These are phyloP conservation scores for Nemotelus pantherinus DNA, from an alignment of 2,888 invertebrate genomes.

Conservation along the genomic window DNA sequence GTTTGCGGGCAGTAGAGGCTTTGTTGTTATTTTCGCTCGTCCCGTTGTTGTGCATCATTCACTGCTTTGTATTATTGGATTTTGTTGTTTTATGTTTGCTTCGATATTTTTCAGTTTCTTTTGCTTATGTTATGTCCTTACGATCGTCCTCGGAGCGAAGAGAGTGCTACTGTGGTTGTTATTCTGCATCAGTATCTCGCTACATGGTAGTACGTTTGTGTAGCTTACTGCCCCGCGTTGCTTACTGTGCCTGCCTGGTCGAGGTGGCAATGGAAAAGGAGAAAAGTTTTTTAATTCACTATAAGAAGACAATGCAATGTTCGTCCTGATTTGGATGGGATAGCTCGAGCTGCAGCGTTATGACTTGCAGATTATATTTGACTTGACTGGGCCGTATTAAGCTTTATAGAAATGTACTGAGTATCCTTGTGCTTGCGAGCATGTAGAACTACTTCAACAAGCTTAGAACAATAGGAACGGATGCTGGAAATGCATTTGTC, in stretches of 20 bases:
- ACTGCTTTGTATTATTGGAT: slow-evolving; percentile 29
- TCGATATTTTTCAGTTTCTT: slow-evolving; percentile 18
- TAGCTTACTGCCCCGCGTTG: neutral
- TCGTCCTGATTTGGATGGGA: slow-evolving; percentile 40
- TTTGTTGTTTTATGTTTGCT: slow-evolving; percentile 25
- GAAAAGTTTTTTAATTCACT: slow-evolving; percentile 44
- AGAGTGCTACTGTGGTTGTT: slow-evolving; percentile 1
- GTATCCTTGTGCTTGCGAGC: neutral
- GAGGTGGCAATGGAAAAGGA: slow-evolving; percentile 31
- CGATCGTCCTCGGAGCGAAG: neutral
- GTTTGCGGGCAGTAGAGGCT: slow-evolving; percentile 44
- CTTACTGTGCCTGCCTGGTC: slow-evolving; percentile 3
- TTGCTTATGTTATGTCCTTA: slow-evolving; percentile 1
- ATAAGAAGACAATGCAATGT: slow-evolving; percentile 40
- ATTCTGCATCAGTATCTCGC: neutral
- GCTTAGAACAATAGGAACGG: slow-evolving; percentile 11
- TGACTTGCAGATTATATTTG: neutral
- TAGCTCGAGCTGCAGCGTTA: neutral
- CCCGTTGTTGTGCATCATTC: slow-evolving; percentile 26
- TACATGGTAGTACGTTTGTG: neutral
- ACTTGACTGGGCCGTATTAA: slow-evolving; percentile 11
- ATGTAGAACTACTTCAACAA: slow-evolving; percentile 4
- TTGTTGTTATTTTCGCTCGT: slow-evolving; percentile 47
- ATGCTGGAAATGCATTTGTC: neutral
- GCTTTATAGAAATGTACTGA: neutral